A percentile compares a stretch with the other conserved stretches of the same genome.
Conservation (phyloP, 2,113 vertebrate genomes). For the Ochotona princeps region DNA sequence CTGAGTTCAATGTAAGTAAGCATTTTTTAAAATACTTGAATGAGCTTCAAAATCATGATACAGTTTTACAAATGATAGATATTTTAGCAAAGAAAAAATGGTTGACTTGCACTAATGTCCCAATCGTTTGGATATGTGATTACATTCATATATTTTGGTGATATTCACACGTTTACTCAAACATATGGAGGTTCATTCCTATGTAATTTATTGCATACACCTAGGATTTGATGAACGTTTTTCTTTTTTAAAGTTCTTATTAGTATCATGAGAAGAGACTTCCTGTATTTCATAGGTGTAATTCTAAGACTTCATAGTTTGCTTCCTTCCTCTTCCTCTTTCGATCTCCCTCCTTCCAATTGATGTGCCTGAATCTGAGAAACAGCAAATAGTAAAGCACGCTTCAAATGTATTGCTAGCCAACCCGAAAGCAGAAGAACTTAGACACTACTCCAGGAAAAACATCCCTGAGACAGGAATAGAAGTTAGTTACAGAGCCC, state of each 20-base stretch:
- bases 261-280: no score
- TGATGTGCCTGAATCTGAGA: constrained; percentile 14
- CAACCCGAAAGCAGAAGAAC: background rate
- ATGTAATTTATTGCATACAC: background rate
- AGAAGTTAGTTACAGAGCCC: background rate
- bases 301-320: no score
- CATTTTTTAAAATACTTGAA: background rate
- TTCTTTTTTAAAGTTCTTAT: no score
- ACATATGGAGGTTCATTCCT: background rate
- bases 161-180: constrained; percentile 20
- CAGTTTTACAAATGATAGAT: background rate
- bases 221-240: background rate
- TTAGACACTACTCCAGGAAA: background rate
- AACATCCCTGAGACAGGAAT: background rate
- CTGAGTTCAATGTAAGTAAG: background rate
- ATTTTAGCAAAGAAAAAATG: background rate
- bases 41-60: background rate
- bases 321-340: no score
- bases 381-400: background rate
- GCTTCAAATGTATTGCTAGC: background rate
- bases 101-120: background rate
- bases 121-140: background rate
- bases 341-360: no score
- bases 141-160: background rate
- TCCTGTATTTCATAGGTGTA: no score